These are phyloP conservation scores for Sycophila sp. DNA, from an alignment of 1,140 invertebrate species.

Conservation along the genomic window DNA sequence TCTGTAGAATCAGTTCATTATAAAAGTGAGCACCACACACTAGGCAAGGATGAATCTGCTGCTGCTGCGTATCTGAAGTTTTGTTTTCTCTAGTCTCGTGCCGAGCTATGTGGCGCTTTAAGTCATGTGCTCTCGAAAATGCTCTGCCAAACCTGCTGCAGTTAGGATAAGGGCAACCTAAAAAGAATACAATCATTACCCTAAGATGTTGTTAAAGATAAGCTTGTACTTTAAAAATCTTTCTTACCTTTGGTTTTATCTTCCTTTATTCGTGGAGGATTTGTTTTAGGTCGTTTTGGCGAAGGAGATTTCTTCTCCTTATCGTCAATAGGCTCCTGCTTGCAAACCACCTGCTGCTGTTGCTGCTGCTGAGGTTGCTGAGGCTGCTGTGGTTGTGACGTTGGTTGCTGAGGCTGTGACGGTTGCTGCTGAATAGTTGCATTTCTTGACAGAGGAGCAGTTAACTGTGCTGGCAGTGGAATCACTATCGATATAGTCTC, in stretches of 20 bases:
- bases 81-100: slow-evolving; percentile 61
- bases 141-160: slow-evolving; percentile 58
- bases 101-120: slow-evolving; percentile 61
- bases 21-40: slow-evolving; percentile 50
- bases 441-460: slow-evolving; percentile 47
- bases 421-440: background rate
- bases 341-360: slow-evolving; percentile 14
- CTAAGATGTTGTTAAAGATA: slow-evolving; percentile 4
- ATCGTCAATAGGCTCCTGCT: slow-evolving; percentile 26
- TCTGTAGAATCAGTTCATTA: slow-evolving; percentile 49
- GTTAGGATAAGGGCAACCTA: slow-evolving; percentile 58
- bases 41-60: slow-evolving; percentile 43
- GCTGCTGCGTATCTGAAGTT: slow-evolving; percentile 41
- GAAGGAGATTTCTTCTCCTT: slow-evolving; percentile 22
- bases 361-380: background rate
- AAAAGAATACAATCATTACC: background rate
- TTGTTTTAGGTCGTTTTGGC: slow-evolving; percentile 23
- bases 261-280: slow-evolving; percentile 33
- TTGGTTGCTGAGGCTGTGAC: background rate
- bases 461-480: slow-evolving; percentile 51
- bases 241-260: slow-evolving; percentile 36
- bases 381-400: background rate
- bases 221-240: background rate
- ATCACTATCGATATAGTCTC: slow-evolving; percentile 63
- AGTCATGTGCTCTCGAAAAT: slow-evolving; percentile 60